Evolutionary conservation across 2,113 vertebrate genomes (phyloP).

Genomic region (Ceyx margarethae): DNA sequence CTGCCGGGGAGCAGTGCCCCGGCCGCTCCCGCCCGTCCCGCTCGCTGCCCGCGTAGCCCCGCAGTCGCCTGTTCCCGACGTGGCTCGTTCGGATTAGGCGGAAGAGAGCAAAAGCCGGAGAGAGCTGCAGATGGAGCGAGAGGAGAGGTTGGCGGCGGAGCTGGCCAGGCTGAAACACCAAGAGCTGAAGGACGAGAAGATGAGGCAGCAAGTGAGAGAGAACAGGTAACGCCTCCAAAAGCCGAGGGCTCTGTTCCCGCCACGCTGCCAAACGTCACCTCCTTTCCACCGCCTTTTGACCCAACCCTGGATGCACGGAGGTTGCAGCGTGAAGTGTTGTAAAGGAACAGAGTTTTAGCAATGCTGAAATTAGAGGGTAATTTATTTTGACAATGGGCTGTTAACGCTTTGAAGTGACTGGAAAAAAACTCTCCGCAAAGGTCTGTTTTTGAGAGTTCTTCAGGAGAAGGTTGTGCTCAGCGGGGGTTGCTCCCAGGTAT

Average conservation of each 20-base stretch:
- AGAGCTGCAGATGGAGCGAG: slow-evolving; percentile 77
- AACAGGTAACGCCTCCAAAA: slow-evolving; percentile 81
- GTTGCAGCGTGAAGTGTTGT: fast-evolving
- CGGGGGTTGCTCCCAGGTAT: neutral
- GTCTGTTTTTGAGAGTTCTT: neutral
- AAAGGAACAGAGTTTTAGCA: neutral
- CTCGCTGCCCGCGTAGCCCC: neutral
- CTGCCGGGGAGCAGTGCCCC: neutral
- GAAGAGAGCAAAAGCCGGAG: slow-evolving; percentile 73
- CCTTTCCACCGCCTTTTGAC: no score
- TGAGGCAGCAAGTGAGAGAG: slow-evolving; percentile 86
- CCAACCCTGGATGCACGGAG: neutral
- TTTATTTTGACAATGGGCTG: neutral
- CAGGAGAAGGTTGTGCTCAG: neutral
- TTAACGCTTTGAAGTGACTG: neutral
- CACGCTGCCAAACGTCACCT: no score
- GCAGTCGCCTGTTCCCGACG: fast-evolving
- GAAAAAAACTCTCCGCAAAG: fast-evolving
- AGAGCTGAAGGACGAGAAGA: slow-evolving; percentile 83
- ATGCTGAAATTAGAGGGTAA: fast-evolving
- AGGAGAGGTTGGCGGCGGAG: slow-evolving; percentile 84
- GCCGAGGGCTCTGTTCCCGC: no score
- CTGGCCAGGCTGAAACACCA: slow-evolving; percentile 78
- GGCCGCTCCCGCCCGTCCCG: fast-evolving
- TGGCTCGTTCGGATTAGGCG: slow-evolving; percentile 60